Base-by-base conservation (phyloP, 2,888 invertebrate species). In the Epiblema foenella region DNA sequence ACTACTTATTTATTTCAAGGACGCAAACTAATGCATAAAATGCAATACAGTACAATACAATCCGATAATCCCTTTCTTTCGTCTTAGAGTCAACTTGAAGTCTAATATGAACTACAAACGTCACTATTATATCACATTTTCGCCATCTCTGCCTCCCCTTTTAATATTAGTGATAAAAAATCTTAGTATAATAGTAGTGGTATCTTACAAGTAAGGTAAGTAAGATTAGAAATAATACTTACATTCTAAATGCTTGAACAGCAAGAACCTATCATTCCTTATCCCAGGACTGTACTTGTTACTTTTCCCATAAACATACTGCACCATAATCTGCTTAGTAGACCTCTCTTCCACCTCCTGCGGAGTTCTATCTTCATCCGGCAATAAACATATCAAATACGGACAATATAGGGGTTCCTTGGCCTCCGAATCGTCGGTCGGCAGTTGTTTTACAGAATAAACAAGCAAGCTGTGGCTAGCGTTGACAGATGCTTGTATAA, bases 401-500 rank as follows among this genome's bases (percentile, higher is more conserved):
- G 96, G 95, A 77, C 94, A 94, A 77, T 97, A 97, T 17, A 94
- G 79, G 72, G 94, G 79, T 33, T 90, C 89, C 57, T 85, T 86
- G 0, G 81, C 76, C 10, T 84, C 85, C 62, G 81, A 78, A 54
- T 85, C 81, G 9, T 88, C 88, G 74, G 77, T 79, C 17, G 86
- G 81, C 58, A 91, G 82, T 68, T 90, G 89, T 83, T 97, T 97
- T 0, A 94, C 92, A 33, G 97, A 95, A 85, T 95, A 97, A 2
- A 95, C 95, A 56, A 97, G 83, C 70, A 97, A 86, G 1, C 95
- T 95, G 67, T 94, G 94, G 63, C 94, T 94, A 74, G 94, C 94
- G 82, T 97, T 97, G 5, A 97, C 94, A 5, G 97, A 96, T 15
- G 97, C 97, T 89, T 98, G 97, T 75, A 97, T 95, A 65, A 97